Percentiles rank a stretch among this genome's conserved stretches.
These are phyloP conservation scores for Andrena flavipes DNA, from an alignment of 2,888 invertebrate species.

Conservation along the genomic window DNA sequence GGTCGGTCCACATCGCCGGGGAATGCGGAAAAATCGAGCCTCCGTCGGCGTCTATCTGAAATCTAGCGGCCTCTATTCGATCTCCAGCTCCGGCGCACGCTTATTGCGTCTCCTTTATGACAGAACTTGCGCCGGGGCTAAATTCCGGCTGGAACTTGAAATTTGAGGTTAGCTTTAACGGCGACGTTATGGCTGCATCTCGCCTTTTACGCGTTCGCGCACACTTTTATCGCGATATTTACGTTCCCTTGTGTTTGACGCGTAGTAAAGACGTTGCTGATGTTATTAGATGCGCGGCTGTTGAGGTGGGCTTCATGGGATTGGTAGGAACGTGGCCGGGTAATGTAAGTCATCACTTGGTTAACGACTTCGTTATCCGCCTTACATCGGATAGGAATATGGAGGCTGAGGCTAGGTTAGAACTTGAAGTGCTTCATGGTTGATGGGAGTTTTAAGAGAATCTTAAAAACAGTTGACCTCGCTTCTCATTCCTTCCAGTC, in stretches of 20 bases:
- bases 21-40: conserved; percentile 13
- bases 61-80: conserved; percentile 33
- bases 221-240: background rate
- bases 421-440: no score
- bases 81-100: no score
- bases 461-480: no score
- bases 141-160: background rate
- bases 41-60: conserved; percentile 46
- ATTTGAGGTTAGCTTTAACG: background rate
- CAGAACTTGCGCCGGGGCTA: background rate
- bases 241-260: background rate
- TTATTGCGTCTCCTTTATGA: background rate
- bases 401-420: no score
- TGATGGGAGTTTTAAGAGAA: no score
- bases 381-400: no score
- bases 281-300: background rate
- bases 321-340: background rate
- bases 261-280: background rate
- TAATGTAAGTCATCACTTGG: no score
- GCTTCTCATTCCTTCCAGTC: background rate
- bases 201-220: background rate
- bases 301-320: background rate
- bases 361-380: no score
- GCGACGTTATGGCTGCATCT: background rate
- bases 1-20: background rate